These are phyloP conservation scores for Platycercus adscitus DNA, from an alignment of 2,113 vertebrate species.

Conservation along the genomic window DNA sequence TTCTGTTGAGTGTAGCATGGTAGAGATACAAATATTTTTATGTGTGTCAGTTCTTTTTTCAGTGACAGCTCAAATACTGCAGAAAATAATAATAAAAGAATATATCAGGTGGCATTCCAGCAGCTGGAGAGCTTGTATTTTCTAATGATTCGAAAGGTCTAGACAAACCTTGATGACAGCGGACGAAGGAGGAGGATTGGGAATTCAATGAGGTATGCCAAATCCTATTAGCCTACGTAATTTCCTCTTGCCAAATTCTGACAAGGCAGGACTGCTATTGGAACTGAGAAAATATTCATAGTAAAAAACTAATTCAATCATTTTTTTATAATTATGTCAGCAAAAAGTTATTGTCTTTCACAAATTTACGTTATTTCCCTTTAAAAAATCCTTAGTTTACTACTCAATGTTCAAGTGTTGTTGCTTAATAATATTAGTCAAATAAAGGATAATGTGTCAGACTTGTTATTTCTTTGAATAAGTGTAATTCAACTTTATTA, in stretches of 20 bases:
- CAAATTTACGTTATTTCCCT: background rate
- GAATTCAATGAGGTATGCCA: constrained; percentile 62
- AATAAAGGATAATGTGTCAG: background rate
- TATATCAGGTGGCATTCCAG: background rate
- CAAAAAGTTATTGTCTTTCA: constrained; percentile 3
- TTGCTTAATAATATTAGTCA: background rate
- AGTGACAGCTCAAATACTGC: background rate
- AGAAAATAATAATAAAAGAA: background rate
- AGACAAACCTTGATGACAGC: background rate
- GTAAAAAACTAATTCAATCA: background rate
- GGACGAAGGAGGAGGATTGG: constrained; percentile 24
- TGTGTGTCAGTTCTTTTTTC: background rate
- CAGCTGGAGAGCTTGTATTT: fast-evolving
- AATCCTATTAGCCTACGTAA: constrained; percentile 72
- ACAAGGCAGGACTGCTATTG: constrained; percentile 21
- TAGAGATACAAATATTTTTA: background rate
- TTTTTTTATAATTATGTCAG: background rate
- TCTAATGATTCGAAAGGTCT: constrained; percentile 11
- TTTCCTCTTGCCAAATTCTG: constrained; percentile 58
- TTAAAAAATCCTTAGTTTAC: background rate
- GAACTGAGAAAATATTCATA: background rate
- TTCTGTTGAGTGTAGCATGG: background rate
- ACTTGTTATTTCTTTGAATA: background rate
- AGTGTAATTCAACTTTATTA: background rate
- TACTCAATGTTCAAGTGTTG: background rate